Conservation (phyloP, 2,888 invertebrate species). For the Steromphala cineraria region DNA sequence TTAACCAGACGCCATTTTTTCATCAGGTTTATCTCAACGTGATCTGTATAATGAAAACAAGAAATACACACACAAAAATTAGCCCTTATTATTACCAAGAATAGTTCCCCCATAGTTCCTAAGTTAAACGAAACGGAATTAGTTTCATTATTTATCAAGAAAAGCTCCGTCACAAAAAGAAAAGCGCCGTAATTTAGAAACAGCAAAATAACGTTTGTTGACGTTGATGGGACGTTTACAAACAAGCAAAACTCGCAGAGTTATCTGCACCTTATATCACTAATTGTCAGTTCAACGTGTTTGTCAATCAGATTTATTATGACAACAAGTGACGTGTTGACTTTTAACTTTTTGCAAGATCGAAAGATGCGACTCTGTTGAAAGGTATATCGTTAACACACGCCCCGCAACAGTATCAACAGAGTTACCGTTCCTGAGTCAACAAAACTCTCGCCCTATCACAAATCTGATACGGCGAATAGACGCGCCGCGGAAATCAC, state of each 20-base stretch:
- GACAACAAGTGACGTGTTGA: not conserved
- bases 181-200: no score
- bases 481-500: not conserved
- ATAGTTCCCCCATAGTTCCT: no score
- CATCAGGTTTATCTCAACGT: no score
- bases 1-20: no score
- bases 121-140: no score
- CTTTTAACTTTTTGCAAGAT: not conserved
- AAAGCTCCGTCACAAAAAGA: no score
- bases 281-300: not conserved
- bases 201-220: not conserved
- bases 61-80: no score
- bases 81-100: no score
- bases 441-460: not conserved
- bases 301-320: not conserved
- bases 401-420: not conserved
- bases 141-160: no score
- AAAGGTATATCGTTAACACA: not conserved
- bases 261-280: not conserved
- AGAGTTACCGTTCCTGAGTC: not conserved
- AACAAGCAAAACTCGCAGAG: not conserved
- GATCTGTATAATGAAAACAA: no score
- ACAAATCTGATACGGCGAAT: slow-evolving; percentile 3
- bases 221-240: not conserved
- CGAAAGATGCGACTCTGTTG: not conserved